These are phyloP conservation scores for Syngnathus typhle DNA, from an alignment of 2,113 vertebrate genomes.

Conservation along the genomic window DNA sequence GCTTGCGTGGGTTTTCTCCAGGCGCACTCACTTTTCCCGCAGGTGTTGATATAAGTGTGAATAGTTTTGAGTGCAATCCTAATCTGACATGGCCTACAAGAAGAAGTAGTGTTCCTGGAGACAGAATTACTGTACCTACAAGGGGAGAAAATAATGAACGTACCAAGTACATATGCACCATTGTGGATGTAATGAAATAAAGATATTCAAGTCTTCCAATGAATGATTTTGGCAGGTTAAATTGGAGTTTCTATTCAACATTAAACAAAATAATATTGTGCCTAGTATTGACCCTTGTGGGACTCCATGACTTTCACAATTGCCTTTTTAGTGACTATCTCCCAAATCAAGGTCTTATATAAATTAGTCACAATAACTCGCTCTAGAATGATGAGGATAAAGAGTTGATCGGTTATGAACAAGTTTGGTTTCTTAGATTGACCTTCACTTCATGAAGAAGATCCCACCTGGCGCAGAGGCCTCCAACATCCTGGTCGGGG, in stretches of 20 bases:
- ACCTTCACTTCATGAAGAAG: conserved; percentile 99
- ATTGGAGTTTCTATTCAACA: neutral
- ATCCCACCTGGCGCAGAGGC: conserved; percentile 96
- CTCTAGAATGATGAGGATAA: neutral
- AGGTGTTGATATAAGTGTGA: neutral
- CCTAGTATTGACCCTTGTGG: neutral
- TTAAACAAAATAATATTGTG: neutral
- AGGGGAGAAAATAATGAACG: neutral
- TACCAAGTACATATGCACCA: neutral
- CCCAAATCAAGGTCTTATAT: neutral
- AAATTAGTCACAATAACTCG: neutral
- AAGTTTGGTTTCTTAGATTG: conserved; percentile 73
- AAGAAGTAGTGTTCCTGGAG: neutral
- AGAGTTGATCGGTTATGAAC: neutral
- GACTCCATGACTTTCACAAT: neutral
- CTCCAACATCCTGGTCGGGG: conserved; percentile 93
- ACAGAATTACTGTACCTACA: neutral
- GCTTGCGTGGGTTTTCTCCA: neutral
- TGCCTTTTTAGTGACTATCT: neutral
- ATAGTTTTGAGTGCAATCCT: neutral
- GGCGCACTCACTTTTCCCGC: neutral
- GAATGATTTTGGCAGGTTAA: neutral
- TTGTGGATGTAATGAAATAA: neutral
- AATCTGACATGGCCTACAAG: neutral
- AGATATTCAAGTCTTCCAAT: neutral